A percentile compares a stretch with the other conserved stretches of the same genome.
Evolutionary conservation across 23 tunicate genomes (phyloP).

Genomic region (Trididemnum nubilum): DNA sequence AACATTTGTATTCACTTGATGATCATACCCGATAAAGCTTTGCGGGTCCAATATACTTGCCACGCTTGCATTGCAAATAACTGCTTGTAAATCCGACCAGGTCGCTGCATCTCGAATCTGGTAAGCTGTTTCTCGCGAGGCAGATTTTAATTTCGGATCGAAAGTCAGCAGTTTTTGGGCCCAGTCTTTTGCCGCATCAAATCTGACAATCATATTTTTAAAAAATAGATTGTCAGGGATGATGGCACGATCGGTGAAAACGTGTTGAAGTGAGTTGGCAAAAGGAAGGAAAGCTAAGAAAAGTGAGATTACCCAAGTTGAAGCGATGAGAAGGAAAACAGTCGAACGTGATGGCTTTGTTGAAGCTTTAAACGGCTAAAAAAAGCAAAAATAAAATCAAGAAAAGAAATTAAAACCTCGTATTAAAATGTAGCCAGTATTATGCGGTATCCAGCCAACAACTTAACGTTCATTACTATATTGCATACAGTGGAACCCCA

Average conservation of each 20-base stretch:
- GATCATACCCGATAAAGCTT: neutral
- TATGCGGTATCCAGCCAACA: too few species aligned
- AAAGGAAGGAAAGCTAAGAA: slow-evolving; percentile 37
- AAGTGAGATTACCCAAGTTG: slow-evolving; percentile 24
- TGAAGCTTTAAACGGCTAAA: slow-evolving; percentile 53
- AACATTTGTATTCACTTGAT: too few species aligned
- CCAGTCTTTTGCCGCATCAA: slow-evolving; percentile 30
- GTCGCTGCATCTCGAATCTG: slow-evolving; percentile 7
- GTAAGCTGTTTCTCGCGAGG: neutral
- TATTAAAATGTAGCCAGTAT: too few species aligned
- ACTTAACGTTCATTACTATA: too few species aligned
- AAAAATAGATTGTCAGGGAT: slow-evolving; percentile 32
- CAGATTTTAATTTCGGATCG: neutral
- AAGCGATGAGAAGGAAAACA: slow-evolving; percentile 7
- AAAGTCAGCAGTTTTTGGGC: slow-evolving; percentile 16
- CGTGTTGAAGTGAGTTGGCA: neutral
- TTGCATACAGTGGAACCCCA: too few species aligned
- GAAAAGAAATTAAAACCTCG: too few species aligned
- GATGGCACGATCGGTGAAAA: slow-evolving; percentile 23
- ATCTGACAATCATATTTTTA: slow-evolving; percentile 10
- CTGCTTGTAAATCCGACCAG: slow-evolving; percentile 4
- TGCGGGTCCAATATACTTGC: neutral
- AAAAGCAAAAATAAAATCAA: too few species aligned
- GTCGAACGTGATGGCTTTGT: neutral
- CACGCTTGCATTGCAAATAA: neutral